These are phyloP conservation scores for Sphaerophoria rueppellii DNA, from an alignment of 2,888 invertebrate species.

Conservation along the genomic window DNA sequence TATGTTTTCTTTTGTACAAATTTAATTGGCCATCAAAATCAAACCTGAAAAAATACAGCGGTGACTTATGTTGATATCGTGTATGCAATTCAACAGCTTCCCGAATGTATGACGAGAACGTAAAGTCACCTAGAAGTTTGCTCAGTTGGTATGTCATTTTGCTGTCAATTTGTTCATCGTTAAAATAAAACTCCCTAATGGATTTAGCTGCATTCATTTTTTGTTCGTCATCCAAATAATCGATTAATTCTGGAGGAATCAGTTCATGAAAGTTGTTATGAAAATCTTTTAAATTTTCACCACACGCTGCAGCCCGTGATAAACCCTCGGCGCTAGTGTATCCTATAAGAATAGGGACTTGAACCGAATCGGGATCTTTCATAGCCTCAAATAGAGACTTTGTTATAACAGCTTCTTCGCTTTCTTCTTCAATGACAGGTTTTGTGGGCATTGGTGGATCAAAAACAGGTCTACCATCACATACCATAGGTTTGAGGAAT, in stretches of 20 bases:
- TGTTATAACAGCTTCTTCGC: constrained; percentile 63
- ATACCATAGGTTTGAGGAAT: not conserved
- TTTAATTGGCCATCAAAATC: constrained; percentile 83
- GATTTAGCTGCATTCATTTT: constrained; percentile 34
- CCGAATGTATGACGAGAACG: constrained; percentile 62
- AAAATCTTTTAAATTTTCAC: constrained; percentile 58
- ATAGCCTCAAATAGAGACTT: constrained; percentile 81
- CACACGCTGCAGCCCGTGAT: constrained; percentile 69
- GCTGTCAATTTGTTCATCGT: constrained; percentile 79
- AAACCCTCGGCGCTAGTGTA: constrained; percentile 83
- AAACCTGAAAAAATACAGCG: constrained; percentile 84
- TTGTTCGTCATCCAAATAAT: not conserved
- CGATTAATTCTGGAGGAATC: constrained; percentile 60
- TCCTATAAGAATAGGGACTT: constrained; percentile 83
- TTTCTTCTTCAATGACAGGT: constrained; percentile 73
- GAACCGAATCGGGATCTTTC: constrained; percentile 79
- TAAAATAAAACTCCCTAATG: constrained; percentile 81
- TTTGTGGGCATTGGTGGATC: constrained; percentile 57
- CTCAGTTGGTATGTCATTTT: constrained; percentile 81
- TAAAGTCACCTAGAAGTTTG: constrained; percentile 82
- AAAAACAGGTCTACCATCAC: constrained; percentile 31
- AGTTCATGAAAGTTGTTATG: constrained; percentile 65
- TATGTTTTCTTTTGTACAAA: constrained; percentile 81
- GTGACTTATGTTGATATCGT: constrained; percentile 75
- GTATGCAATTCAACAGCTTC: constrained; percentile 67